Conservation (phyloP, 2,113 vertebrate genomes). For the Bubalus kerabau region DNA sequence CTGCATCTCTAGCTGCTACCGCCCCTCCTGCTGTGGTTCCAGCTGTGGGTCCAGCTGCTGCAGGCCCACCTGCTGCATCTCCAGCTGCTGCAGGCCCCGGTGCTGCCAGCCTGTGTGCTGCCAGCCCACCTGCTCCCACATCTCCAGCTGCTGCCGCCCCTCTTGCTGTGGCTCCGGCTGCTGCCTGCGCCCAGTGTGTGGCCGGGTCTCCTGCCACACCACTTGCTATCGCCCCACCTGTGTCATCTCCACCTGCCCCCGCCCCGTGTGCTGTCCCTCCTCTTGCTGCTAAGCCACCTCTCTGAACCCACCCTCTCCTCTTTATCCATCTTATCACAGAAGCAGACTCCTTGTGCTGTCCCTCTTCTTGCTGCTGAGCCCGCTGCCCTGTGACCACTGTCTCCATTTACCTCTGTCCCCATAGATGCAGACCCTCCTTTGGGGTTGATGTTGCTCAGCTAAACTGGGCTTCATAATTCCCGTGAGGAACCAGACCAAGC, state of each 20-base stretch:
- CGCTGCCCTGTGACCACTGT: neutral
- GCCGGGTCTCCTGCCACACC: neutral
- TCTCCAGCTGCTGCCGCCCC: neutral
- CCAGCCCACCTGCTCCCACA: neutral
- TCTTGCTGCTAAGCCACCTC: conserved; percentile 16
- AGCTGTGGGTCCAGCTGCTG: neutral
- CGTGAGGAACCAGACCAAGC: neutral
- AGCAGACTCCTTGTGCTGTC: neutral
- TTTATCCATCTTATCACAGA: no score
- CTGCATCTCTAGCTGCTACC: neutral
- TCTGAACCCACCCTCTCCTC: no score
- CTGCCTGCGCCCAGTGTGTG: neutral
- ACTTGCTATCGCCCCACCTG: conserved; percentile 26
- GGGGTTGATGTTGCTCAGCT: neutral
- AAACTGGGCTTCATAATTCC: neutral
- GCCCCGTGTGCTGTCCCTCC: neutral
- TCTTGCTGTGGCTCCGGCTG: neutral
- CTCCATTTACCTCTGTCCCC: neutral
- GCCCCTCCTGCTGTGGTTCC: neutral
- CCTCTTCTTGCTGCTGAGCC: conserved; percentile 19
- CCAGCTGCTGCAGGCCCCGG: neutral
- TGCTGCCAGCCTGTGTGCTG: neutral
- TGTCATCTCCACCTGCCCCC: conserved; percentile 39
- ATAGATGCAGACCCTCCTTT: neutral
- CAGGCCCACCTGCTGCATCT: neutral